Evolutionary conservation across 2,797 vertebrate genomes (phyloP).

Genomic region (Microchirus variegatus): DNA sequence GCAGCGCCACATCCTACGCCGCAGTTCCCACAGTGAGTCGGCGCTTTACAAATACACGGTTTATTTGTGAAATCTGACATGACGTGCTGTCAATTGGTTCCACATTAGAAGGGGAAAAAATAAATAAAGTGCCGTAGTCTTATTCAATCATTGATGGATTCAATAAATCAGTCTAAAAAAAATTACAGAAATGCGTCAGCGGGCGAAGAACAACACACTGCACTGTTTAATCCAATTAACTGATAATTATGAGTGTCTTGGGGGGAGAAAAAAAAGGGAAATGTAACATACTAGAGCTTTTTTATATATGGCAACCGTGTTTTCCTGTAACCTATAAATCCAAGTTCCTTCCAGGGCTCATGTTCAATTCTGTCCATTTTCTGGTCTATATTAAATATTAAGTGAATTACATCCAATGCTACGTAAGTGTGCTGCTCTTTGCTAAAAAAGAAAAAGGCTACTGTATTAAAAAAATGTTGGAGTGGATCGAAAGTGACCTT

Average conservation of each 20-base stretch:
- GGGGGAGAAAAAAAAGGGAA: conserved; percentile 48
- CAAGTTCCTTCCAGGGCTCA: conserved; percentile 50
- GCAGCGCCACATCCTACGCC: conserved; percentile 10
- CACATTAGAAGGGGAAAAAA: conserved; percentile 67
- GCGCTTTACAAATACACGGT: conserved; percentile 27
- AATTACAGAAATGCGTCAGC: conserved; percentile 54
- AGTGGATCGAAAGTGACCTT: conserved; percentile 72
- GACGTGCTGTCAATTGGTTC: conserved; percentile 71
- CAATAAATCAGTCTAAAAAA: conserved; percentile 55
- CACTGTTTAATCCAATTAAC: conserved; percentile 72
- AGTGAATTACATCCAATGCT: conserved; percentile 65
- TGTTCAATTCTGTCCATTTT: conserved; percentile 55
- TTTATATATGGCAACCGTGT: conserved; percentile 56
- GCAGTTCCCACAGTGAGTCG: conserved; percentile 31
- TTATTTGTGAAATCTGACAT: conserved; percentile 66
- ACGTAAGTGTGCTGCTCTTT: conserved; percentile 51
- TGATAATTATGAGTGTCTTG: conserved; percentile 65
- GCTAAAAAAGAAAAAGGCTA: conserved; percentile 72
- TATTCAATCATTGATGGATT: conserved; percentile 57
- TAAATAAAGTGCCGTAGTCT: conserved; percentile 56
- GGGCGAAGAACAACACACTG: conserved; percentile 62
- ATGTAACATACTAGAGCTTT: conserved; percentile 39
- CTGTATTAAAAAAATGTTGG: conserved; percentile 77
- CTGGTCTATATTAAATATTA: conserved; percentile 72
- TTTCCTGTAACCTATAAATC: conserved; percentile 69